Evolutionary conservation across 2,888 invertebrate genomes (phyloP).

Genomic region (Acleris cristana): DNA sequence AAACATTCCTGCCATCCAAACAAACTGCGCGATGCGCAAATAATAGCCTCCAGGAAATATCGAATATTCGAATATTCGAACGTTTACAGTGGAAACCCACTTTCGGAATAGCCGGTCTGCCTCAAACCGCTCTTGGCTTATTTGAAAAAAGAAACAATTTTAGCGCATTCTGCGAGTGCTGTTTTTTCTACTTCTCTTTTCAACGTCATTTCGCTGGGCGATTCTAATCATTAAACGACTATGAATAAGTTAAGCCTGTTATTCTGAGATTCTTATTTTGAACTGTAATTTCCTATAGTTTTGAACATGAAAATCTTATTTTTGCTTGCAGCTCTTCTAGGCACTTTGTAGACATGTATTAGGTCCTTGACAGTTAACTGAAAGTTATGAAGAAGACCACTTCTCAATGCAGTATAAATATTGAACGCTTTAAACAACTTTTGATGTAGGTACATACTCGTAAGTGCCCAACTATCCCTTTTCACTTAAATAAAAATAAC

Average conservation of each 20-base stretch:
- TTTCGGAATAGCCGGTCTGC: conserved; percentile 23
- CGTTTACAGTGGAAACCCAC: conserved; percentile 23
- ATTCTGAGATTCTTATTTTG: no score
- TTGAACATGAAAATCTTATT: no score
- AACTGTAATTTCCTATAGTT: no score
- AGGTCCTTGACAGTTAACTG: no score
- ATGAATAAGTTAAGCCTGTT: neutral
- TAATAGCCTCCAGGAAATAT: conserved; percentile 30
- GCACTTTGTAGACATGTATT: no score
- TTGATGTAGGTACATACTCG: no score
- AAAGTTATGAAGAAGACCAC: no score
- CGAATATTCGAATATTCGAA: conserved; percentile 25
- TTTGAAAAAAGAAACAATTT: conserved; percentile 29
- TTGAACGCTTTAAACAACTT: no score
- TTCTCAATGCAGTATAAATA: no score
- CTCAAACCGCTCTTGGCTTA: conserved; percentile 18
- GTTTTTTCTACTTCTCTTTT: conserved; percentile 1
- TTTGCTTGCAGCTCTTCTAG: no score
- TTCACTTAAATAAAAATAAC: no score
- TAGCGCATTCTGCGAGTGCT: conserved; percentile 2
- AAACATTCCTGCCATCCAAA: conserved; percentile 26
- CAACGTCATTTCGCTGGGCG: neutral
- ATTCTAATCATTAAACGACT: neutral
- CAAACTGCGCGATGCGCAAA: conserved; percentile 32
- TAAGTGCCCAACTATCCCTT: no score